Evolutionary conservation across 2,888 invertebrate species (phyloP).

Genomic region (Blastobasis adustella): DNA sequence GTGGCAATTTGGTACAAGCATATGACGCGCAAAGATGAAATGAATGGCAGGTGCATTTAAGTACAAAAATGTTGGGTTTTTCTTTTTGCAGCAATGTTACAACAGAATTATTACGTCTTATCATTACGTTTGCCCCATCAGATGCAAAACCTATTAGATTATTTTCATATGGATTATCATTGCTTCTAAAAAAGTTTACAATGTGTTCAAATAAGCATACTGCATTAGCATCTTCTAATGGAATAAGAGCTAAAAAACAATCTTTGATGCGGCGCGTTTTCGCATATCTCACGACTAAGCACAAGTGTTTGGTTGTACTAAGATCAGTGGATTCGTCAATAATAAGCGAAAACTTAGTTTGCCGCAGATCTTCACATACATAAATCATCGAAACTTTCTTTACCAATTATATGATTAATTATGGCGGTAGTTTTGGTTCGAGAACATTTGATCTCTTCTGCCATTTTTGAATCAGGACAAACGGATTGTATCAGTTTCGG

Average conservation of each 20-base stretch:
- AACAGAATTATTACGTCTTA: slow-evolving; percentile 10
- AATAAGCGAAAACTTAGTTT: slow-evolving; percentile 13
- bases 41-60: slow-evolving; percentile 4
- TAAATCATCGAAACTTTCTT: slow-evolving; percentile 10
- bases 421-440: slow-evolving; percentile 15
- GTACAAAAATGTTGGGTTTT: neutral
- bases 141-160: slow-evolving; percentile 12
- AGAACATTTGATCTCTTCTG: slow-evolving; percentile 4
- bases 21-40: slow-evolving; percentile 12
- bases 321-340: slow-evolving; percentile 15
- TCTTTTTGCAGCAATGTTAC: neutral
- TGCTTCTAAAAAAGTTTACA: slow-evolving; percentile 7
- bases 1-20: slow-evolving; percentile 10
- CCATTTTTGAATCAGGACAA: slow-evolving; percentile 13
- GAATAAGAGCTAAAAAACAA: slow-evolving; percentile 15
- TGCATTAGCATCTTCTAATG: slow-evolving; percentile 15
- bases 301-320: slow-evolving; percentile 13
- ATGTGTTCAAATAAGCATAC: slow-evolving; percentile 3
- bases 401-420: slow-evolving; percentile 10
- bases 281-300: slow-evolving; percentile 12
- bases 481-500: slow-evolving; percentile 7
- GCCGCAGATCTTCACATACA: slow-evolving; percentile 5
- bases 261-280: slow-evolving; percentile 10
- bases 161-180: slow-evolving; percentile 8
- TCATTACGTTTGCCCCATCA: slow-evolving; percentile 13